Percentiles rank a stretch among this genome's conserved stretches.
Conservation (phyloP, 2,113 vertebrate species). For the Tetrao urogallus region DNA sequence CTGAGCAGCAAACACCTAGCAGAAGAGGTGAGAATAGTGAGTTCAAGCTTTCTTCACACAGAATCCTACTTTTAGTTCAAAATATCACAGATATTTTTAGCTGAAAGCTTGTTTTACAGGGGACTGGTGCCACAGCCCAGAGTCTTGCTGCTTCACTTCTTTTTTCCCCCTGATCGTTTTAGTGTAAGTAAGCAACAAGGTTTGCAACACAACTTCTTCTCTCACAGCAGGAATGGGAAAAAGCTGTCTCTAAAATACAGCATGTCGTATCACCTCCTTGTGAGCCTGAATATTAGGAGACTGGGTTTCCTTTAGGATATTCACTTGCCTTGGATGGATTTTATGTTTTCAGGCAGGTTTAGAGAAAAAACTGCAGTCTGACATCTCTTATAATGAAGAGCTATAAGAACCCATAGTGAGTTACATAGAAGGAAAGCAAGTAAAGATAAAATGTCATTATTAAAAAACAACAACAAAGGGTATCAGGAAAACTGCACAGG, state of each 20-base stretch:
- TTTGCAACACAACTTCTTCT: slow-evolving; percentile 10
- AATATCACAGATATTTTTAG: not conserved
- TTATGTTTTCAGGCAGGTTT: not conserved
- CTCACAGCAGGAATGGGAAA: not conserved
- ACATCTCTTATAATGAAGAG: not conserved
- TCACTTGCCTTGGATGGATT: not conserved
- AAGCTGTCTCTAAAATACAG: slow-evolving; percentile 28
- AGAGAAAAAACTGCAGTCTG: not conserved
- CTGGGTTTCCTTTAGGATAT: not conserved
- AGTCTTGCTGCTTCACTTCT: not conserved
- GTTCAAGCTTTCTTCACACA: not conserved
- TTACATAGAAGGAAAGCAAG: not conserved
- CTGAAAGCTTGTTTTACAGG: not conserved
- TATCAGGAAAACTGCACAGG: not conserved
- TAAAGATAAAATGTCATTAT: not conserved
- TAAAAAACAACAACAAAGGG: not conserved
- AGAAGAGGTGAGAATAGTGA: slow-evolving; percentile 16
- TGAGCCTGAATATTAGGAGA: not conserved
- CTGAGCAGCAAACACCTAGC: not conserved
- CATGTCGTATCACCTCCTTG: not conserved
- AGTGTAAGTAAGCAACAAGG: not conserved
- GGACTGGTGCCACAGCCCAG: not conserved
- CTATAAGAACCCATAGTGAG: not conserved
- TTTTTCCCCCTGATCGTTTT: not conserved
- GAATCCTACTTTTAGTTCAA: not conserved